Evolutionary conservation across 2,888 invertebrate genomes (phyloP), one percentile per base, ranked within the genome.

Genomic region (Andrena bicolor): DNA sequence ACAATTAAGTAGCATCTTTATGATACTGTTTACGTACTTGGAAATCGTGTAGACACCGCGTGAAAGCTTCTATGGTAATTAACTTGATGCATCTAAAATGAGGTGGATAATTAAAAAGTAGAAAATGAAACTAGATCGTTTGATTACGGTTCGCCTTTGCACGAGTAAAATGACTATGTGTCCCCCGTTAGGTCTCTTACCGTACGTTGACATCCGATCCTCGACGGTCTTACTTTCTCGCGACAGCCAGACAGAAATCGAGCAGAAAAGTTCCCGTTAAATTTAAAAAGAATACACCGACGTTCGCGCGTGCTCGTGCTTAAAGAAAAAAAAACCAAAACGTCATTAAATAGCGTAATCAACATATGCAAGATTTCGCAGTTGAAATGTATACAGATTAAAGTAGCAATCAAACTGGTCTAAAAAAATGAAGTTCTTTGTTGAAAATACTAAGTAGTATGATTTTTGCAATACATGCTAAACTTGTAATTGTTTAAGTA

Each of bases 201-300:
- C 48, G 61, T 61, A 30, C 60, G 49, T 71, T 64, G 72, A 53
- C 72, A 64, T 56, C 26, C 23, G 53, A 64, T 60, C 51, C 41
- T 23, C 26, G 26, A 26, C 41, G 71, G 63, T 76, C 28, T n/a
- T 58, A 71, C 76, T 76, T 76, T 76, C 76, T 71, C 53, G 63
- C 23, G 48, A 71, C 56, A 10, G 56, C 49, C 16, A 20, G 4
- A 23, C 51, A 64, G 30, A 71, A 76, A 71, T 71, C 64, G 71
- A 49, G 56, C 64, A 63, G 41, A 71, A 70, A 63, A 30, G 48
- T 49, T 53, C n/a, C 23, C 20, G 20, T 26, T 13, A 16, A 20
- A 2, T 35, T 28, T 13, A n/a, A 60, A 60, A 32, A 60, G 10
- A 49, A 6, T 30, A 2, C n/a, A 49, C 16, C 30, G 30, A 63